phyloP scores from a whole-genome alignment of 2,888 invertebrate genomes.

The Heliconius erato region DNA sequence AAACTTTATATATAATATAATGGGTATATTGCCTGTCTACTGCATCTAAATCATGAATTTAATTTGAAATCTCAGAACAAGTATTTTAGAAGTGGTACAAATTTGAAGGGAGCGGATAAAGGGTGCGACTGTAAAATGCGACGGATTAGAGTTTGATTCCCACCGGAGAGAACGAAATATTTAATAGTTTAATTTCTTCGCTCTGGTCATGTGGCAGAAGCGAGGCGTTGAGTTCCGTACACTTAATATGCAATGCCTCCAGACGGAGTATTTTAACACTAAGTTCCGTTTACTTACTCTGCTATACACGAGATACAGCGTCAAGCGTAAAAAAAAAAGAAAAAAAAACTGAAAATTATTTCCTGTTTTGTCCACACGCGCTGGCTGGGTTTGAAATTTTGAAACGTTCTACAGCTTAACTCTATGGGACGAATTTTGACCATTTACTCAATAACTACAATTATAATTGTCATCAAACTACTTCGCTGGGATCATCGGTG shows the following conservation, averaged over 20 bases:
- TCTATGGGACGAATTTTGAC: too few species aligned
- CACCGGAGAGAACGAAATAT: neutral
- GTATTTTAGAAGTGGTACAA: conserved; percentile 18
- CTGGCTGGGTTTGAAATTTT: too few species aligned
- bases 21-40: conserved; percentile 41
- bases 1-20: conserved; percentile 32
- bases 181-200: neutral
- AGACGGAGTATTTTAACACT: neutral
- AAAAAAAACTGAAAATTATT: too few species aligned
- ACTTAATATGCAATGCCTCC: neutral
- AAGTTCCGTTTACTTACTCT: neutral
- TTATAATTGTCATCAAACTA: too few species aligned
- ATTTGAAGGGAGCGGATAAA: neutral
- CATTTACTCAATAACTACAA: too few species aligned
- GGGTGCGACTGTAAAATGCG: neutral
- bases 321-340: too few species aligned
- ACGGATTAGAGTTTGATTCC: neutral
- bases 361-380: too few species aligned
- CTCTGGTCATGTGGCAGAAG: too few species aligned
- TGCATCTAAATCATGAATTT: conserved; percentile 46
- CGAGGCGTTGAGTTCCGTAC: neutral
- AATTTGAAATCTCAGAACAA: conserved; percentile 37
- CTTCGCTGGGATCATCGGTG: too few species aligned
- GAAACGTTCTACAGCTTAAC: too few species aligned
- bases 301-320: neutral